Conservation (phyloP, 1,140 invertebrate genomes). For the Lepeophtheirus salmonis region DNA sequence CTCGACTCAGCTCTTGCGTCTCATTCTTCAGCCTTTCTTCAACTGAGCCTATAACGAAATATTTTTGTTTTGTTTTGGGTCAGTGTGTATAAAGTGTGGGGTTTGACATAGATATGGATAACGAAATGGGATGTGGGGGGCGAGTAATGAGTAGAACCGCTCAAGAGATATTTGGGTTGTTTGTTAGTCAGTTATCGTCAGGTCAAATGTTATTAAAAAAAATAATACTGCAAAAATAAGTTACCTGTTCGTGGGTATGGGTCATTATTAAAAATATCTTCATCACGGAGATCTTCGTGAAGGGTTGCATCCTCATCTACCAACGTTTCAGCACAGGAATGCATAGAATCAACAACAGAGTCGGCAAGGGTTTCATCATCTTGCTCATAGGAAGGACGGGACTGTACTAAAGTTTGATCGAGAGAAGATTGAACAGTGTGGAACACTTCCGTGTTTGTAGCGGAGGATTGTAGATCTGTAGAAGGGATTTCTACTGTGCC, state of each 20-base stretch:
- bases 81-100: not conserved
- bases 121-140: not conserved
- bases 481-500: not conserved
- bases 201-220: not conserved
- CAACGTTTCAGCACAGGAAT: slow-evolving; percentile 4
- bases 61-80: too few relatives aligned
- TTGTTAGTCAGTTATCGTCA: not conserved
- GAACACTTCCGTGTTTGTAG: not conserved
- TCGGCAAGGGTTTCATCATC: slow-evolving; percentile 14
- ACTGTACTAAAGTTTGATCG: not conserved
- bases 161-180: not conserved
- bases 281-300: not conserved
- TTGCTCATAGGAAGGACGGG: not conserved
- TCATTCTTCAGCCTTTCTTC: slow-evolving; percentile 4
- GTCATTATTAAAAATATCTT: not conserved
- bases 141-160: not conserved
- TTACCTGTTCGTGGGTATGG: slow-evolving; percentile 1
- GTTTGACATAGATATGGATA: not conserved
- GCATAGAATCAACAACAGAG: slow-evolving; percentile 12
- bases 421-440: slow-evolving; percentile 5
- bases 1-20: slow-evolving; percentile 12
- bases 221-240: not conserved
- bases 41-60: not conserved
- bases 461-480: not conserved
- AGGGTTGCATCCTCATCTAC: slow-evolving; percentile 8